phyloP scores from a whole-genome alignment of 2,888 invertebrate species.

The Caenorhabditis uteleia region DNA sequence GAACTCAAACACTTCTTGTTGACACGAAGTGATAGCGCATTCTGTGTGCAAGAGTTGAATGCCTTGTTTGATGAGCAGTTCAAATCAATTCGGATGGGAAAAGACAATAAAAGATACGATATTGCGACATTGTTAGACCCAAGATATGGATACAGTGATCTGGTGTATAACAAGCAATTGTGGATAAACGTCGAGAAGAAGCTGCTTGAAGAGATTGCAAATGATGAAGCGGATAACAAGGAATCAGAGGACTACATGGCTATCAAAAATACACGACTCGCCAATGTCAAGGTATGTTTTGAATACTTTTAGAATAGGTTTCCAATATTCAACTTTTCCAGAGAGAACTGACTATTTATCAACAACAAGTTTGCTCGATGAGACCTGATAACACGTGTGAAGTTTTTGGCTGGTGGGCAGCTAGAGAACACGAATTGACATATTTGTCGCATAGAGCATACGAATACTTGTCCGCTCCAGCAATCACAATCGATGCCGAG shows the following conservation, averaged over 20 bases:
- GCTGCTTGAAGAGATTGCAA: not conserved
- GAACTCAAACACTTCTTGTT: not conserved
- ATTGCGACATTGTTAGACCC: slow-evolving; percentile 16
- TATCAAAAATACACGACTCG: not conserved
- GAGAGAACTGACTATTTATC: slow-evolving; percentile 10
- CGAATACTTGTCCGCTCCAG: slow-evolving; percentile 22
- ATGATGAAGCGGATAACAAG: not conserved
- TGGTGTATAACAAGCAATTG: not conserved
- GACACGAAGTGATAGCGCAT: no score
- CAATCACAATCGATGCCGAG: slow-evolving; percentile 9
- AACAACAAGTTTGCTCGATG: not conserved
- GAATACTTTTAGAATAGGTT: not conserved
- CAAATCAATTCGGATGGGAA: not conserved
- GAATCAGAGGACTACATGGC: no score
- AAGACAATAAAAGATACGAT: not conserved
- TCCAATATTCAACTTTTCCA: not conserved
- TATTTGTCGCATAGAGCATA: slow-evolving; percentile 7
- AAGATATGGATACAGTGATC: slow-evolving; percentile 3
- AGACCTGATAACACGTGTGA: slow-evolving; percentile 3
- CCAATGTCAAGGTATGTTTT: not conserved
- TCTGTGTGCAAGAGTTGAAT: not conserved
- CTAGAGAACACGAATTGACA: slow-evolving; percentile 1
- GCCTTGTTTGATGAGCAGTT: slow-evolving; percentile 1
- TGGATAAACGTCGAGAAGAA: slow-evolving; percentile 5
- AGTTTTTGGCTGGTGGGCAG: slow-evolving; percentile 18